Evolutionary conservation across 2,113 vertebrate genomes (phyloP), one percentile per base, ranked within the genome.

Genomic region (Tringa solitaria): DNA sequence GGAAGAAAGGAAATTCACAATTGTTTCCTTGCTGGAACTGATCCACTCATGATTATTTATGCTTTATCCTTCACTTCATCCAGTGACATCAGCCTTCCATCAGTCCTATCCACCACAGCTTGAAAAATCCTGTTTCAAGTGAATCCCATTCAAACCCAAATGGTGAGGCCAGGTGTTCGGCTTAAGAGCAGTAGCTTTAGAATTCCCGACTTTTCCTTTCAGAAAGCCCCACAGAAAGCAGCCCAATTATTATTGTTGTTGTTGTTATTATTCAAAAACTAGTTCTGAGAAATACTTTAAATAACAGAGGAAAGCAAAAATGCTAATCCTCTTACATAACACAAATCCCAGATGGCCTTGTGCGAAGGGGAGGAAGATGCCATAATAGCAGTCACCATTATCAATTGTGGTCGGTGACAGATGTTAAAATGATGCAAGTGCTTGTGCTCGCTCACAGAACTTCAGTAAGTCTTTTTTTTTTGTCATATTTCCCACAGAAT

Each of bases 341-440:
- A 96, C 96, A 98, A 95, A 94, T 93, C 97, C 97, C 98, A 98
- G 98, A 97, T 97, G 97, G 97, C 93, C 97, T 92, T 93, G 91
- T 95, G 90, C 61, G 17, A 89, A 96, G 95, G 84, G 90, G 95
- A 97, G 93, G 97, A 96, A 96, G 95, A 94, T 93, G 84, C 96
- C 87, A 39, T 78, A 48, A 96, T 95, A 97, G 96, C 91, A 96
- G 88, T 88, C 93, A 84, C 92, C 92, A 96, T 96, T 96, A 96
- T 94, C 94, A 91, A n/a, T 93, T 97, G 92, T 96, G 72, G 57
- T 45, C 28, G 7, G 84, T 84, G 90, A 97, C 97, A 98, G 97
- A 97, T 96, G 97, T 96, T 97, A 95, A 88, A 96, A 89, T 0
- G 41, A 88, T 90, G 43, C n/a, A 95, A 97, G 80, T 73, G 77